These are phyloP conservation scores for Epizoanthus illoricatus DNA, from an alignment of 92 coral and sea anemone species.

Conservation along the genomic window DNA sequence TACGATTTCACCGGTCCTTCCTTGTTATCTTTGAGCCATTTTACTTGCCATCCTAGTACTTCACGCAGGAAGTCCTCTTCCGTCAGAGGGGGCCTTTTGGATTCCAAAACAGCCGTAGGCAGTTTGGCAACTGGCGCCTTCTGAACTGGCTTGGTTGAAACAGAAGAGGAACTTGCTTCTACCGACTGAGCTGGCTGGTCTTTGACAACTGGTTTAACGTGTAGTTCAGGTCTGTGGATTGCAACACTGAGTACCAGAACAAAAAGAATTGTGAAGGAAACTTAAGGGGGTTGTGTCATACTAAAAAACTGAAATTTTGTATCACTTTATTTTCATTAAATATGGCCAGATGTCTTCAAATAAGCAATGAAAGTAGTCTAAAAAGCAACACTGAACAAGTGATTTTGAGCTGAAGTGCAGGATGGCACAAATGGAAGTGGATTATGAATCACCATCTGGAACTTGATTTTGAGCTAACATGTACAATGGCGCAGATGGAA, in stretches of 20 bases:
- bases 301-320: too few species aligned
- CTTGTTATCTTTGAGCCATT: constrained; percentile 35
- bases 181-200: not conserved
- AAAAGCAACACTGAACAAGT: too few species aligned
- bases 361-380: too few species aligned
- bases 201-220: not conserved
- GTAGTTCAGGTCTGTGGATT: not conserved
- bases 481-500: too few species aligned
- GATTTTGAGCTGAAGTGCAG: too few species aligned
- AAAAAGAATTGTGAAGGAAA: not conserved
- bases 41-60: constrained; percentile 61
- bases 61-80: constrained; percentile 57
- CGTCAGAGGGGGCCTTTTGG: constrained; percentile 43
- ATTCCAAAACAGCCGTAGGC: constrained; percentile 47
- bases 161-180: not conserved
- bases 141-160: constrained; percentile 7
- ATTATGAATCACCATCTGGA: too few species aligned
- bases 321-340: too few species aligned
- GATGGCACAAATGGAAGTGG: too few species aligned
- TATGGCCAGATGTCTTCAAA: too few species aligned
- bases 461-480: too few species aligned
- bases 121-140: not conserved
- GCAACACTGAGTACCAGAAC: not conserved
- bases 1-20: constrained; percentile 22
- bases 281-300: not conserved